These are phyloP conservation scores for Onychomys arenicola DNA, from an alignment of 2,797 vertebrate genomes.

Conservation along the genomic window DNA sequence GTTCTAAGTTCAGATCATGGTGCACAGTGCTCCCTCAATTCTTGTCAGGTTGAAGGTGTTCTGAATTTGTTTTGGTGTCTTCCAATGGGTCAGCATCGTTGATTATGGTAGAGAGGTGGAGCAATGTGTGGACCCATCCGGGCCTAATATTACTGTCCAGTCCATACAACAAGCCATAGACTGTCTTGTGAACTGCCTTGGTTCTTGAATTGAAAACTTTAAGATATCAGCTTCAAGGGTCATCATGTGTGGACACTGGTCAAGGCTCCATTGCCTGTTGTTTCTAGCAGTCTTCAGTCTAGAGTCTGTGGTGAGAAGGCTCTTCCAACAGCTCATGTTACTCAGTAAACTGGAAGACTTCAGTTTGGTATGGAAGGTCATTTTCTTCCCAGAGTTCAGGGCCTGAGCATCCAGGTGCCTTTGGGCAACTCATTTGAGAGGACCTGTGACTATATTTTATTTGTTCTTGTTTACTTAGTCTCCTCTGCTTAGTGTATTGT, in stretches of 20 bases:
- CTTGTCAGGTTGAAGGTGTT: not conserved
- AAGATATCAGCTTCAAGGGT: not conserved
- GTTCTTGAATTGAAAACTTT: not conserved
- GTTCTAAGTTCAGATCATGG: not conserved
- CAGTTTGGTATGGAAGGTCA: not conserved
- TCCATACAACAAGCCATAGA: not conserved
- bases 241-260: not conserved
- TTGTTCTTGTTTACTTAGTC: slow-evolving; percentile 1
- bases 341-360: not conserved
- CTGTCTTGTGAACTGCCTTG: not conserved
- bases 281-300: not conserved
- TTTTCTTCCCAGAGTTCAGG: not conserved
- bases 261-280: not conserved
- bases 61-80: not conserved
- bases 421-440: not conserved
- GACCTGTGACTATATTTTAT: not conserved
- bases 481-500: not conserved
- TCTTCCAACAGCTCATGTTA: not conserved
- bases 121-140: not conserved
- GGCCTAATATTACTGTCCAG: not conserved
- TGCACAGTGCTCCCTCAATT: not conserved
- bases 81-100: not conserved
- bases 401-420: fast-evolving
- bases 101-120: not conserved
- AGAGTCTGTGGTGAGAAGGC: not conserved